Percentiles rank a stretch among this genome's conserved stretches.
Evolutionary conservation across 2,113 vertebrate genomes (phyloP).

Genomic region (Rhinopithecus roxellana): DNA sequence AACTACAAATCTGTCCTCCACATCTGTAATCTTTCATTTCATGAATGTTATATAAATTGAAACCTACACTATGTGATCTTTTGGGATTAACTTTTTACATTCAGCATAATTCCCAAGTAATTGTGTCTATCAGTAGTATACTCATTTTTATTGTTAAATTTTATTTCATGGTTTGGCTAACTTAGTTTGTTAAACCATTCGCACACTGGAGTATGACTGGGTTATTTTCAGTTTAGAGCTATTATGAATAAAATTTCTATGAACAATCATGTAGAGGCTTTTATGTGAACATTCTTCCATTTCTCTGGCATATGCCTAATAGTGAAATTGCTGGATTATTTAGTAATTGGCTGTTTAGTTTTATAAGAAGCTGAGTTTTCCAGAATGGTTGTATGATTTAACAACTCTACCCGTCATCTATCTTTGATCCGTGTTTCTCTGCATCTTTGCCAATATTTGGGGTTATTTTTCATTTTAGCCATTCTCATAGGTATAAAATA

Average conservation of each 20-base stretch:
- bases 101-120: background rate
- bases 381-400: background rate
- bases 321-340: background rate
- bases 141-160: background rate
- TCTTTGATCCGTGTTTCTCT: background rate
- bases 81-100: background rate
- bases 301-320: background rate
- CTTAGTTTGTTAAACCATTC: background rate
- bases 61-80: background rate
- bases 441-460: background rate
- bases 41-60: background rate
- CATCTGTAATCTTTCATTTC: background rate
- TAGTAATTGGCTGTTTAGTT: background rate
- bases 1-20: background rate
- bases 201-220: background rate
- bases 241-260: background rate
- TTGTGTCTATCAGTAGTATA: background rate
- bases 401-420: background rate
- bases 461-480: background rate
- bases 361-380: background rate
- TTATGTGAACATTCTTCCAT: background rate
- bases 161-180: background rate
- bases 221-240: background rate
- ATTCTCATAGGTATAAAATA: background rate
- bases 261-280: background rate